Percentiles rank a stretch among this genome's conserved stretches.
phyloP scores from a whole-genome alignment of 2,797 vertebrate genomes.

The Otolemur crassicaudatus region DNA sequence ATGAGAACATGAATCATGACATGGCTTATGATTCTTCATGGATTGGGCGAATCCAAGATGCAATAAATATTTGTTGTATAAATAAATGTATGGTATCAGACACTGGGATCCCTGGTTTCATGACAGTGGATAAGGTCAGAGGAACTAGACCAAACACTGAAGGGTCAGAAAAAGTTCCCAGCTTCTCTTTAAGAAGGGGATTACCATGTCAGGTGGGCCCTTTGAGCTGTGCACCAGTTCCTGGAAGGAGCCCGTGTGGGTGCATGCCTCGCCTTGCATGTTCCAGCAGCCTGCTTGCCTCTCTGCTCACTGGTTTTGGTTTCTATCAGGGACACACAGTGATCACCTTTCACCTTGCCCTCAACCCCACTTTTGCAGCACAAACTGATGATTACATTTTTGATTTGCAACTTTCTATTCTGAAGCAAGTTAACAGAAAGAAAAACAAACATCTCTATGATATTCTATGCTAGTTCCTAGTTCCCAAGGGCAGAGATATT shows the following conservation, averaged over 20 bases:
- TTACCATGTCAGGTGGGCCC: not conserved
- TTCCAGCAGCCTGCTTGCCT: not conserved
- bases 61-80: not conserved
- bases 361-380: not conserved
- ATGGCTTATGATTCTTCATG: not conserved
- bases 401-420: not conserved
- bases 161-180: not conserved
- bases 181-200: not conserved
- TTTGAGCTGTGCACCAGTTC: not conserved
- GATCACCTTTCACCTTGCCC: not conserved
- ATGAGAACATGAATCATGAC: not conserved
- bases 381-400: not conserved
- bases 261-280: not conserved
- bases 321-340: not conserved
- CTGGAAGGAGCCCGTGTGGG: not conserved
- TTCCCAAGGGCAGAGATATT: not conserved
- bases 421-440: constrained; percentile 20
- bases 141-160: not conserved
- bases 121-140: not conserved
- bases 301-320: not conserved
- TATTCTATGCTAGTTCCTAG: not conserved
- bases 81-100: not conserved
- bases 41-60: not conserved
- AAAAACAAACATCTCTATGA: not conserved
- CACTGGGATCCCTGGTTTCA: not conserved